Evolutionary conservation across 2,797 vertebrate genomes (phyloP).

Genomic region (Arrhamphus sclerolepis): DNA sequence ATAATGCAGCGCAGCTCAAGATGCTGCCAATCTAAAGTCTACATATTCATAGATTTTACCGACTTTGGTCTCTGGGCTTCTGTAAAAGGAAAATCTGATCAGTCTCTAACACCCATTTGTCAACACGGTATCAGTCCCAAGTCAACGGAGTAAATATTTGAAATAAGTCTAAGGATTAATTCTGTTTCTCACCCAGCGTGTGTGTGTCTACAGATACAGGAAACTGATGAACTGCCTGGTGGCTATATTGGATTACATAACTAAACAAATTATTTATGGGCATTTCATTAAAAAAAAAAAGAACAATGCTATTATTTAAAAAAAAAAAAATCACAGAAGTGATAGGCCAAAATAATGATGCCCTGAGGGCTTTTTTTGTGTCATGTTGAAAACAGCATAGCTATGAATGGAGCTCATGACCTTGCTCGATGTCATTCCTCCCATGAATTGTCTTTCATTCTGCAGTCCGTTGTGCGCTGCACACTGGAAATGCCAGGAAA

Average conservation of each 20-base stretch:
- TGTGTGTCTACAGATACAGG: not conserved
- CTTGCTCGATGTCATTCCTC: constrained; percentile 52
- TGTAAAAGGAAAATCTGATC: constrained; percentile 14
- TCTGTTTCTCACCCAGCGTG: constrained; percentile 5
- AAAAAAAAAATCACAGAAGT: constrained; percentile 56
- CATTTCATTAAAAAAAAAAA: constrained; percentile 46
- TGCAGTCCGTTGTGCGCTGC: constrained; percentile 21
- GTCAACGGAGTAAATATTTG: constrained; percentile 5
- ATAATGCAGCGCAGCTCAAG: constrained; percentile 49
- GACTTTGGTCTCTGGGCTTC: constrained; percentile 35
- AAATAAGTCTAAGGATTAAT: constrained; percentile 6
- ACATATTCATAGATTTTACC: constrained; percentile 48
- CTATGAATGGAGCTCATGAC: constrained; percentile 52
- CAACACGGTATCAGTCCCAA: constrained; percentile 6
- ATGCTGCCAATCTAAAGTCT: constrained; percentile 52
- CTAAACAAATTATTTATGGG: constrained; percentile 59
- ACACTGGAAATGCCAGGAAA: constrained; percentile 41
- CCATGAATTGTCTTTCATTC: constrained; percentile 41
- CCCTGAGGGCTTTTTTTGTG: constrained; percentile 43
- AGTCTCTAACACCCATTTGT: constrained; percentile 3
- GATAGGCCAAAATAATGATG: constrained; percentile 47
- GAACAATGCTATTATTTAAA: constrained; percentile 18
- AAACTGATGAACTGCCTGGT: constrained; percentile 21
- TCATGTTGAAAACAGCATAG: constrained; percentile 62
- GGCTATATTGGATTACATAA: constrained; percentile 47